Conservation (phyloP, 2,113 vertebrate species). For the Datnioides undecimradiatus region DNA sequence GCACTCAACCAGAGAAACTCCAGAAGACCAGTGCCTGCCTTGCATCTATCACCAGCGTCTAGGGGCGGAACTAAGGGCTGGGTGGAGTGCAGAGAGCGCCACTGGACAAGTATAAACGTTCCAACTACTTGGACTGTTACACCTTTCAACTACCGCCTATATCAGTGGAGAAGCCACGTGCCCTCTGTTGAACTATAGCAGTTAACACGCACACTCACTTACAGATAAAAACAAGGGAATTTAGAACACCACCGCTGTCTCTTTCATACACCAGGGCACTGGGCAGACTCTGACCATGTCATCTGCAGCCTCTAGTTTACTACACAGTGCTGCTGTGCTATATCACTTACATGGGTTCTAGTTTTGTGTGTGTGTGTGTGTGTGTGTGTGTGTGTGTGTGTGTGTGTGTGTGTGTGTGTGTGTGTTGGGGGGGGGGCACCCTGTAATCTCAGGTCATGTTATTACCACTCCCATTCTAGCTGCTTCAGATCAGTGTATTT, state of each 20-base stretch:
- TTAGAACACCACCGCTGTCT: conserved; percentile 40
- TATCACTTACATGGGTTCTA: conserved; percentile 44
- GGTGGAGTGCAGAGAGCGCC: neutral
- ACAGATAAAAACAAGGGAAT: conserved; percentile 22
- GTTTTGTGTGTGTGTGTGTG: neutral
- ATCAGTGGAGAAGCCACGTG: conserved; percentile 47
- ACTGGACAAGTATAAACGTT: conserved; percentile 10
- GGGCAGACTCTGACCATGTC: conserved; percentile 58
- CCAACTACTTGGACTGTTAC: conserved; percentile 61
- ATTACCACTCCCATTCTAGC: conserved; percentile 63
- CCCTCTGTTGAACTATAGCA: conserved; percentile 58
- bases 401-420: neutral
- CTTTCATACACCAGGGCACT: conserved; percentile 48
- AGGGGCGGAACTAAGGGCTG: conserved; percentile 42
- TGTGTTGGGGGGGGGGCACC: conserved; percentile 1
- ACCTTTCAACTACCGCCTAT: conserved; percentile 42
- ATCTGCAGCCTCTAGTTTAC: conserved; percentile 68
- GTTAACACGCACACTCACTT: conserved; percentile 38
- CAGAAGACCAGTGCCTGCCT: conserved; percentile 95
- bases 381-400: neutral
- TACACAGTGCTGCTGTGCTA: conserved; percentile 66
- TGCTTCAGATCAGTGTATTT: conserved; percentile 53
- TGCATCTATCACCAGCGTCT: conserved; percentile 98
- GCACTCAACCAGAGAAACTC: conserved; percentile 92
- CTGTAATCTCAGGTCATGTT: conserved; percentile 79